Evolutionary conservation across 2,888 invertebrate species (phyloP).

Genomic region (Parnassius glacialis): DNA sequence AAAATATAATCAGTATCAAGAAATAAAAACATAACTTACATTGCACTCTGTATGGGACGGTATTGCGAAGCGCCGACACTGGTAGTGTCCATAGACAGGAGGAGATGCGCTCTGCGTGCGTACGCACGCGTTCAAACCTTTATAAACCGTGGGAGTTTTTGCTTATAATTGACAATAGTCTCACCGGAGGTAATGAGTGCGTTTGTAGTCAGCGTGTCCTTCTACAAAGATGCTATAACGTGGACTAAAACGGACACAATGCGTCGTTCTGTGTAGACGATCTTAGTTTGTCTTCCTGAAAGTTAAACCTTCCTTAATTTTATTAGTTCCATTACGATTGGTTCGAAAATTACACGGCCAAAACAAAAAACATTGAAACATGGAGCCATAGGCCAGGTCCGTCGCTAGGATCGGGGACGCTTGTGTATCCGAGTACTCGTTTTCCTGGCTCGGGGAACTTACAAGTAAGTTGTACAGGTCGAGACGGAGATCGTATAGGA

Average conservation of each 20-base stretch:
- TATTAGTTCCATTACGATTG: background rate
- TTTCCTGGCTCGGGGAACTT: too few relatives aligned
- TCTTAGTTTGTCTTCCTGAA: conserved; percentile 34
- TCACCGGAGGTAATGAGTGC: conserved; percentile 74
- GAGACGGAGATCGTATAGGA: too few relatives aligned
- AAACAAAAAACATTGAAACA: too few relatives aligned
- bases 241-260: conserved; percentile 56
- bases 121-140: conserved; percentile 63
- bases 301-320: conserved; percentile 20
- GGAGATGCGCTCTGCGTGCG: conserved; percentile 73
- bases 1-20: background rate
- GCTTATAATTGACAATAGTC: conserved; percentile 75
- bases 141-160: conserved; percentile 80
- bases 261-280: conserved; percentile 57
- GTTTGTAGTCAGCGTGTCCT: conserved; percentile 75
- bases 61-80: conserved; percentile 49
- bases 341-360: too few relatives aligned
- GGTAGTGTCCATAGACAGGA: conserved; percentile 50
- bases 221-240: conserved; percentile 67
- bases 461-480: too few relatives aligned
- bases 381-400: too few relatives aligned
- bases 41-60: conserved; percentile 30
- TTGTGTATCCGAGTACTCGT: too few relatives aligned
- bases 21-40: conserved; percentile 9
- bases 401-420: too few relatives aligned